Percentiles rank a stretch among this genome's conserved stretches.
phyloP scores from a whole-genome alignment of 2,888 invertebrate genomes.

The Nemotelus nigrinus region DNA sequence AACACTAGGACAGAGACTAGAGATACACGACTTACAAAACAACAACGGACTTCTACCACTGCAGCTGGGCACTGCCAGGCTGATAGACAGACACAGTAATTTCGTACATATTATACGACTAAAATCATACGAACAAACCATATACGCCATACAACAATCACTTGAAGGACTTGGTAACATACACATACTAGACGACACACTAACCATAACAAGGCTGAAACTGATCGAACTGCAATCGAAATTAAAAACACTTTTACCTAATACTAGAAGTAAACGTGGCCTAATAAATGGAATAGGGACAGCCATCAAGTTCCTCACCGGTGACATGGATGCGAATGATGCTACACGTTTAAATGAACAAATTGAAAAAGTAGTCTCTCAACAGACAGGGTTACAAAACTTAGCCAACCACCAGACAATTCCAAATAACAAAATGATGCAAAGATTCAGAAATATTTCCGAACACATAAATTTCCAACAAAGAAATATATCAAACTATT shows the following conservation, averaged over 20 bases:
- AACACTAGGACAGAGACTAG: conserved; percentile 25
- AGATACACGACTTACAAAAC: conserved; percentile 19
- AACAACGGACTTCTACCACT: too few species aligned
- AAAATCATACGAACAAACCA: conserved; percentile 4
- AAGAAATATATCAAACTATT: conserved; percentile 25
- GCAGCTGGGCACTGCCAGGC: too few species aligned
- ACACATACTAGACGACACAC: conserved; percentile 12
- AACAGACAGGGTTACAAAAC: conserved; percentile 3
- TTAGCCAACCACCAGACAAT: conserved; percentile 10
- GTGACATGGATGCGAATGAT: conserved; percentile 40
- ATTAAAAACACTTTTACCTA: conserved; percentile 20
- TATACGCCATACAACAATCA: conserved; percentile 10
- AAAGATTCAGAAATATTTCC: conserved; percentile 40
- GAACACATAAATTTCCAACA: conserved; percentile 41
- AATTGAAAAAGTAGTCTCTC: conserved; percentile 4
- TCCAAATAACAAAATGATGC: conserved; percentile 39
- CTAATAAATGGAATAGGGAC: conserved; percentile 43
- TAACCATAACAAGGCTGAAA: conserved; percentile 10
- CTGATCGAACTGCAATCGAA: conserved; percentile 16
- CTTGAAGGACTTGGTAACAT: background rate
- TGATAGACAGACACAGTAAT: too few species aligned
- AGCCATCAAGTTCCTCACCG: conserved; percentile 33
- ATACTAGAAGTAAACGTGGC: conserved; percentile 29
- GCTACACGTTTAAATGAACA: conserved; percentile 16
- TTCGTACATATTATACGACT: too few species aligned